Evolutionary conservation across 2,888 invertebrate genomes (phyloP).

Genomic region (Neria commutata): DNA sequence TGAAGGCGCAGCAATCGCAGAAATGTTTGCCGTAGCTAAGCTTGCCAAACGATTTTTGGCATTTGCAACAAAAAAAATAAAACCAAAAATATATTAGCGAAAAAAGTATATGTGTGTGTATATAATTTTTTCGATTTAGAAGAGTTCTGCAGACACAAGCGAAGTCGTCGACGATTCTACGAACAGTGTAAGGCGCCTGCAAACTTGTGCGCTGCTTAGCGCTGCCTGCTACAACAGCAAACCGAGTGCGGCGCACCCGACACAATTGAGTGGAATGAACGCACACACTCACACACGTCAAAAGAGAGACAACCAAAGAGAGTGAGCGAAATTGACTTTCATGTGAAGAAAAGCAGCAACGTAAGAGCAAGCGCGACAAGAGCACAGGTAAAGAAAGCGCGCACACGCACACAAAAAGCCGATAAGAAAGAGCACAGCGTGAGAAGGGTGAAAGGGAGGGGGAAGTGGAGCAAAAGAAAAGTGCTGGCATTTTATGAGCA

Average conservation of each 20-base stretch:
- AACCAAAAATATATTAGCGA: too few species aligned
- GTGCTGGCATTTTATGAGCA: too few species aligned
- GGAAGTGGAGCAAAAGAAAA: too few species aligned
- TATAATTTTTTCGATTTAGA: not conserved
- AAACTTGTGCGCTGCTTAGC: constrained; percentile 30
- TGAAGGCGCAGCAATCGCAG: too few species aligned
- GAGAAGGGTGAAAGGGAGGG: too few species aligned
- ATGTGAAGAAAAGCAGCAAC: constrained; percentile 11
- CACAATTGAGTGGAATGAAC: constrained; percentile 41
- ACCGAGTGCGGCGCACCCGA: constrained; percentile 34
- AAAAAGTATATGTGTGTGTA: too few species aligned
- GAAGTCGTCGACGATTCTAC: constrained; percentile 38
- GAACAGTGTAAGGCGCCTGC: constrained; percentile 37
- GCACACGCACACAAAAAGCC: too few species aligned
- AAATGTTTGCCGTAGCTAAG: too few species aligned
- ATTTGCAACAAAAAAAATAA: constrained; percentile 8
- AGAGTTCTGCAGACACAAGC: constrained; percentile 26
- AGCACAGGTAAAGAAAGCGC: too few species aligned
- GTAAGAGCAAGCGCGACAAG: not conserved
- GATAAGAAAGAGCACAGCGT: too few species aligned
- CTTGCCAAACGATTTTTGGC: too few species aligned
- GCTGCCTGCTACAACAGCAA: constrained; percentile 39
- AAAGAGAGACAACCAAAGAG: not conserved
- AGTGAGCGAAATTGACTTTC: constrained; percentile 1
- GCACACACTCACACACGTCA: not conserved